phyloP scores from a whole-genome alignment of 2,888 invertebrate species.

The Platerodrilus igneus region DNA sequence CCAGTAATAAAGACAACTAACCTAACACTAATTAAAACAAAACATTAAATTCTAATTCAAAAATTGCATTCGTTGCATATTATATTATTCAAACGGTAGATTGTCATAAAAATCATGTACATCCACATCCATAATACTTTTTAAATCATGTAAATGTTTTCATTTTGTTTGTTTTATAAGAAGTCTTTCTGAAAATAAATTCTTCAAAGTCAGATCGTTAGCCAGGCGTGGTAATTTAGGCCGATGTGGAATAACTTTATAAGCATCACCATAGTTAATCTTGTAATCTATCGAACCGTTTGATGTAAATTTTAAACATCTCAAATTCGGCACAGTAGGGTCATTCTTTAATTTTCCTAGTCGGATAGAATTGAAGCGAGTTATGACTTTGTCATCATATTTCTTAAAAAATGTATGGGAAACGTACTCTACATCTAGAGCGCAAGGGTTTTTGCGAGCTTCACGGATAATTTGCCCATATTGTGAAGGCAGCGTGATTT shows the following conservation, averaged over 20 bases:
- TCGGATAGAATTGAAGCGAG: neutral
- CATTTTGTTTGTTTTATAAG: too few relatives aligned
- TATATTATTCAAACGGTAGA: too few relatives aligned
- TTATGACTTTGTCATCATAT: constrained; percentile 4
- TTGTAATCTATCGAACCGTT: constrained; percentile 7
- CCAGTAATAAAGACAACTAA: too few relatives aligned
- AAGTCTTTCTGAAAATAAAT: too few relatives aligned
- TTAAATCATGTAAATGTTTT: too few relatives aligned
- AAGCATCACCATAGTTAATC: constrained; percentile 5
- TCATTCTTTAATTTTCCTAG: constrained; percentile 6
- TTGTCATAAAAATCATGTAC: too few relatives aligned
- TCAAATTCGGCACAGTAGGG: constrained; percentile 2
- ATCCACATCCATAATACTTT: too few relatives aligned
- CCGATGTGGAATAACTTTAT: constrained; percentile 4
- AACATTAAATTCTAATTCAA: too few relatives aligned
- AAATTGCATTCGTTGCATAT: too few relatives aligned
- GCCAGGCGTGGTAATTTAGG: too few relatives aligned
- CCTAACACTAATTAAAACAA: too few relatives aligned
- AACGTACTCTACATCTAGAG: constrained; percentile 6
- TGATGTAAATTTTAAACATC: neutral
- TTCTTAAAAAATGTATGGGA: constrained; percentile 2
- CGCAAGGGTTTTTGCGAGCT: constrained; percentile 4
- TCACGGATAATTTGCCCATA: neutral
- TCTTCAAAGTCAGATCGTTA: too few relatives aligned
- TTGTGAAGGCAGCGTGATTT: constrained; percentile 1